Evolutionary conservation across 1,140 invertebrate species (phyloP).

Genomic region (Anoplolepis gracilipes): DNA sequence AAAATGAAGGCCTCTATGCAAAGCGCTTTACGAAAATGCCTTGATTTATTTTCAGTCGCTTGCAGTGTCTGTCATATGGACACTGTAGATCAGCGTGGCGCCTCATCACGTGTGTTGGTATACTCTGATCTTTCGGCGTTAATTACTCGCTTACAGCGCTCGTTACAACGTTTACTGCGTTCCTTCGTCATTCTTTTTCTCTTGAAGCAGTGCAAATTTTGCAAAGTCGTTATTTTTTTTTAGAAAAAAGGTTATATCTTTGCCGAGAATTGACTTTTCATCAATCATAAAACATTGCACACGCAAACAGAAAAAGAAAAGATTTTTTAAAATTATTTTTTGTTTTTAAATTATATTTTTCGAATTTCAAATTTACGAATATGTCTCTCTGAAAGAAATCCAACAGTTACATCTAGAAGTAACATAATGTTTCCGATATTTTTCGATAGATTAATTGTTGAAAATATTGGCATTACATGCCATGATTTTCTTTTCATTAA

Average conservation of each 20-base stretch:
- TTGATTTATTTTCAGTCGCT: conserved; percentile 57
- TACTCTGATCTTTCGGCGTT: conserved; percentile 16
- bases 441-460: not conserved
- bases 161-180: conserved; percentile 16
- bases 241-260: not conserved
- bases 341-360: not conserved
- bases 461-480: not conserved
- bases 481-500: not conserved
- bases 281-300: not conserved
- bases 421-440: not conserved
- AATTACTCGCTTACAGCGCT: conserved; percentile 47
- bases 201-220: not conserved
- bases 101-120: conserved; percentile 4
- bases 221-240: not conserved
- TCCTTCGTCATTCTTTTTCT: not conserved
- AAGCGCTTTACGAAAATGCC: conserved; percentile 51
- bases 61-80: conserved; percentile 42
- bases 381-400: not conserved
- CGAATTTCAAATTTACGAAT: too few species aligned
- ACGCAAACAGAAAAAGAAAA: too few species aligned
- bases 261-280: not conserved
- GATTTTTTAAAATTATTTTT: not conserved
- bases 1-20: conserved; percentile 46
- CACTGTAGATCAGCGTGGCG: conserved; percentile 40
- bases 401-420: too few species aligned